Evolutionary conservation across 2,797 vertebrate species (phyloP), one percentile per base, ranked within the genome.

Genomic region (Tragopan temminckii): DNA sequence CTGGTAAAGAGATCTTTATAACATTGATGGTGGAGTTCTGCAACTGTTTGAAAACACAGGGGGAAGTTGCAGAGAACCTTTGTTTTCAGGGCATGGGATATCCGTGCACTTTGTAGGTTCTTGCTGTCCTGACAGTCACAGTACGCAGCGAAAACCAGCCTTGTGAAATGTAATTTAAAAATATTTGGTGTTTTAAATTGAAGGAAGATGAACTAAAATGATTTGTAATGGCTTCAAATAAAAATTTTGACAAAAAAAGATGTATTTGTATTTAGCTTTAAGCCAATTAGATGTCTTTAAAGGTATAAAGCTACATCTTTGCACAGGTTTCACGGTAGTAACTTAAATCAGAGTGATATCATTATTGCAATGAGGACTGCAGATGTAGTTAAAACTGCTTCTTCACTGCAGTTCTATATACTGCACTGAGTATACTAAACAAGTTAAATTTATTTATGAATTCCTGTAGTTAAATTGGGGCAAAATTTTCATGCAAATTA

Each of bases 131-230:
- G 59, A 50, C 6, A 66, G 24, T 58, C 61, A 42, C 21, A 36
- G 10, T 43, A 13, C 52, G 5, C 21, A 74, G 33, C 57, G 40
- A 84, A 86, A 85, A 64, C 14, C 18, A 81, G n/a, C 42, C 72
- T 76, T 80, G 14, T 76, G 67, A 75, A 86, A 84, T 83, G 57
- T 24, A 2, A 31, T 84, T 72, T 1, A 29, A 88, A 88, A 79
- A 86, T 80, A 84, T 31, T 61, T 43, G 8, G 21, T 59, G 9
- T 40, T 74, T 80, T 71, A 69, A 74, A 85, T 80, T 13, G 80
- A 63, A 67, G 11, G 18, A 74, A 55, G 46, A 50, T n/a, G 11
- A 82, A 85, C 15, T 27, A 72, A 71, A 63, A 53, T 14, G 3
- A 50, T 29, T 69, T 78, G 2, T 27, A 74, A 70, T 67, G 3